These are phyloP conservation scores for Ochlodes sylvanus DNA, from an alignment of 2,888 invertebrate genomes.

Conservation along the genomic window DNA sequence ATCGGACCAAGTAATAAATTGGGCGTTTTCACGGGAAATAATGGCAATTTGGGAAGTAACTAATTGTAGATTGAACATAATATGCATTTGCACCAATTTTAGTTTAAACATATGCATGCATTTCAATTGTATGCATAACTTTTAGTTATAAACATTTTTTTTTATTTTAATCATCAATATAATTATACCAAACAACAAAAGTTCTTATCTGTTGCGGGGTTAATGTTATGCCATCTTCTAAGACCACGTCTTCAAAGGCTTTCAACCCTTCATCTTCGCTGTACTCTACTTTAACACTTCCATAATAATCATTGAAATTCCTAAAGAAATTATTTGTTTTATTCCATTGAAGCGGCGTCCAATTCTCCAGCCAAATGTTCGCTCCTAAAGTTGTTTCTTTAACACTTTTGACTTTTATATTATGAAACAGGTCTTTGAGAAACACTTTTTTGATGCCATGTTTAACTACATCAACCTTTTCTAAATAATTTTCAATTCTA, in stretches of 20 bases:
- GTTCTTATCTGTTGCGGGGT: slow-evolving; percentile 90
- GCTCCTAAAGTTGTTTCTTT: slow-evolving; percentile 88
- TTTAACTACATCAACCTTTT: slow-evolving; percentile 84
- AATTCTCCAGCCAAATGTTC: slow-evolving; percentile 86
- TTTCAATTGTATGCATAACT: no score
- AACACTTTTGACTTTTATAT: slow-evolving; percentile 78
- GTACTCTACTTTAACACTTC: slow-evolving; percentile 47
- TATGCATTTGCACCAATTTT: no score
- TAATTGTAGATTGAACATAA: no score
- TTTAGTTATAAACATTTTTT: no score
- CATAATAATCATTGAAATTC: slow-evolving; percentile 60
- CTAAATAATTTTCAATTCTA: slow-evolving; percentile 91
- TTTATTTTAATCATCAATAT: slow-evolving; percentile 21
- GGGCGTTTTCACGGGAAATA: no score
- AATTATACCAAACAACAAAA: slow-evolving; percentile 76
- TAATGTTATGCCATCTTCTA: slow-evolving; percentile 73
- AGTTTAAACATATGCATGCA: no score
- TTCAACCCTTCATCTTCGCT: slow-evolving; percentile 42
- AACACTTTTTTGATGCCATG: slow-evolving; percentile 82
- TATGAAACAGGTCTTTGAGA: slow-evolving; percentile 84
- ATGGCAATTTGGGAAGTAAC: no score
- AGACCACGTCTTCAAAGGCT: slow-evolving; percentile 44
- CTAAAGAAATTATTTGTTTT: slow-evolving; percentile 57
- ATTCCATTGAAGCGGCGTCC: slow-evolving; percentile 80
- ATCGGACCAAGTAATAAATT: no score